Conservation (phyloP, 92 coral and sea anemone species). For the Porites cylindrica region DNA sequence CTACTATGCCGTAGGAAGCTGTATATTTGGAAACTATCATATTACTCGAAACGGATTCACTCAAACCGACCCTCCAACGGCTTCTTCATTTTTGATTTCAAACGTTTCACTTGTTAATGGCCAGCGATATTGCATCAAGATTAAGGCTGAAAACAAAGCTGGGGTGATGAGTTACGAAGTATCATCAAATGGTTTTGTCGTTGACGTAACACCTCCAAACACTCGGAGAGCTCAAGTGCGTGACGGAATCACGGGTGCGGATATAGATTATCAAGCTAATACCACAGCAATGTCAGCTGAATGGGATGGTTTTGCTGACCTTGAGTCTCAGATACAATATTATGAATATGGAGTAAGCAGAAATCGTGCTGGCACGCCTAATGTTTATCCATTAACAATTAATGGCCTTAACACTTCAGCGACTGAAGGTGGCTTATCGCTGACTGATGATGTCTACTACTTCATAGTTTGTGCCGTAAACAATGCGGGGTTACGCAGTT, state of each 20-base stretch:
- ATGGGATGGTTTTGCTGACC: conserved; percentile 88
- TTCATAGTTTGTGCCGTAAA: conserved; percentile 85
- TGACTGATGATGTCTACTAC: conserved; percentile 84
- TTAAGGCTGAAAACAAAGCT: conserved; percentile 90
- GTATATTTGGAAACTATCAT: conserved; percentile 86
- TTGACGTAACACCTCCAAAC: conserved; percentile 83
- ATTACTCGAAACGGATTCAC: conserved; percentile 79
- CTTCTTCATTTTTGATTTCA: conserved; percentile 66
- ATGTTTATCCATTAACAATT: conserved; percentile 61
- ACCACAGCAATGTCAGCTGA: conserved; percentile 76
- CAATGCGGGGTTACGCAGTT: conserved; percentile 81
- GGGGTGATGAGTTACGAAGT: conserved; percentile 77
- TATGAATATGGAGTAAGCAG: conserved; percentile 86
- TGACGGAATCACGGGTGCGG: conserved; percentile 80
- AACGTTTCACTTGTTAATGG: conserved; percentile 82
- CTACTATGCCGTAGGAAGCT: conserved; percentile 89
- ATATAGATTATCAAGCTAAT: conserved; percentile 86
- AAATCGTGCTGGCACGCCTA: conserved; percentile 75
- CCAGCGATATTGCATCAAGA: conserved; percentile 85
- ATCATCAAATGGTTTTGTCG: conserved; percentile 87
- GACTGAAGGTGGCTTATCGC: conserved; percentile 54
- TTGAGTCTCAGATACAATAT: conserved; percentile 76
- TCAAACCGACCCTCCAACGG: conserved; percentile 65
- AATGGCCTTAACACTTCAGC: conserved; percentile 65
- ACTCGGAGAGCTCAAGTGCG: conserved; percentile 78